Conservation (phyloP, 2,113 vertebrate species). For the Mus pahari region DNA sequence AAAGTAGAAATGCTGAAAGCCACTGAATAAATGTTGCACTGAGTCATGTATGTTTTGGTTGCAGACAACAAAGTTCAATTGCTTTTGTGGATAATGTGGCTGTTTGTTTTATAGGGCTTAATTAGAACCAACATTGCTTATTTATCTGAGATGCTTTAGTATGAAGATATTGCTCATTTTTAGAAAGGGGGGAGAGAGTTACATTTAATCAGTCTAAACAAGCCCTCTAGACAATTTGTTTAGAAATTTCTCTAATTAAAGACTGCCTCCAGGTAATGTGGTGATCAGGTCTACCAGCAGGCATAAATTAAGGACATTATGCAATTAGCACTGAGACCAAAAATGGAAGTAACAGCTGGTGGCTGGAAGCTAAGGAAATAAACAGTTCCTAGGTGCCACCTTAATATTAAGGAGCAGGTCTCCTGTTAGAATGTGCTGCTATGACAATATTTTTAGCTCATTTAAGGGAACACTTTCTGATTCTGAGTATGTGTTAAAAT, state of each 20-base stretch:
- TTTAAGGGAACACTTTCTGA: neutral
- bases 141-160: slow-evolving; percentile 76
- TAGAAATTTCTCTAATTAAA: slow-evolving; percentile 90
- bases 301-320: slow-evolving; percentile 91
- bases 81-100: slow-evolving; percentile 60
- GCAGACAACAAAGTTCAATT: slow-evolving; percentile 67
- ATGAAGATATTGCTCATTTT: slow-evolving; percentile 83
- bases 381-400: slow-evolving; percentile 83
- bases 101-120: slow-evolving; percentile 77
- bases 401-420: slow-evolving; percentile 69
- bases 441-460: slow-evolving; percentile 44
- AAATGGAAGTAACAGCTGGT: slow-evolving; percentile 88
- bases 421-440: slow-evolving; percentile 21
- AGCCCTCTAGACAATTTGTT: slow-evolving; percentile 90
- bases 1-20: slow-evolving; percentile 57
- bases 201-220: slow-evolving; percentile 88
- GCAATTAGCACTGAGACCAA: slow-evolving; percentile 88
- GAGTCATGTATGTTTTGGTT: slow-evolving; percentile 40
- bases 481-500: slow-evolving; percentile 12
- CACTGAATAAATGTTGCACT: slow-evolving; percentile 55
- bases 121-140: slow-evolving; percentile 78
- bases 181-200: slow-evolving; percentile 65
- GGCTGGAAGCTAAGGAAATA: slow-evolving; percentile 82
- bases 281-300: slow-evolving; percentile 89
- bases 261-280: slow-evolving; percentile 88